phyloP scores from a whole-genome alignment of 2,113 vertebrate species.

The Hepsetus odoe region DNA sequence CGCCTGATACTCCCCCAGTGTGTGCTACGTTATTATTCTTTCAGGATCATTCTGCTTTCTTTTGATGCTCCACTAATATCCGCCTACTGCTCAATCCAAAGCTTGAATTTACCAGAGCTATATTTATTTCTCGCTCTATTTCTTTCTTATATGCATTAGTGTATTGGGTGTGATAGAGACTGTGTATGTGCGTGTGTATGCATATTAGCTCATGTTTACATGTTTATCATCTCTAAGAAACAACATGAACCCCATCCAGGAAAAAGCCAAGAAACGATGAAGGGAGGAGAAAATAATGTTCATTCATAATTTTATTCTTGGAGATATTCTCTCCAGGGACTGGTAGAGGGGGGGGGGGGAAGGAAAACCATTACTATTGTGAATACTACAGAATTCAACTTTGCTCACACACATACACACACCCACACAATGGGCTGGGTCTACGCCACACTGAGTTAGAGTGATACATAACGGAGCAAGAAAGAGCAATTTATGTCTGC shows the following conservation, averaged over 20 bases:
- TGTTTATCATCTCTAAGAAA: slow-evolving; percentile 10
- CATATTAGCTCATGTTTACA: neutral
- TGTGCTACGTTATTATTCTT: slow-evolving; percentile 26
- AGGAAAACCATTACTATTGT: neutral
- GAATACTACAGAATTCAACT: neutral
- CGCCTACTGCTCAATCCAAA: slow-evolving; percentile 11
- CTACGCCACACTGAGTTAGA: slow-evolving; percentile 11
- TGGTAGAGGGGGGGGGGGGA: neutral
- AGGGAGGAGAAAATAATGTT: neutral
- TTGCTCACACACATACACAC: neutral
- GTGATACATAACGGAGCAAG: slow-evolving; percentile 39
- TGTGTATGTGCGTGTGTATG: neutral
- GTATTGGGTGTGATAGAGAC: neutral
- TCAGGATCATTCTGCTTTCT: slow-evolving; percentile 21
- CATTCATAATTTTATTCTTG: neutral
- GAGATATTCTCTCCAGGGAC: neutral
- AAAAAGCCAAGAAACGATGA: neutral
- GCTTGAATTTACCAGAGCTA: slow-evolving; percentile 31
- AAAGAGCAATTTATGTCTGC: slow-evolving; percentile 32
- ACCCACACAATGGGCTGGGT: neutral
- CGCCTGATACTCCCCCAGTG: slow-evolving; percentile 18
- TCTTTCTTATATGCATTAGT: neutral
- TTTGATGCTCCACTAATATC: slow-evolving; percentile 44
- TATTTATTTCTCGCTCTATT: slow-evolving; percentile 6
- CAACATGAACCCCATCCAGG: neutral